phyloP scores from a whole-genome alignment of 2,113 vertebrate genomes.

The Pollimyrus isidori region DNA sequence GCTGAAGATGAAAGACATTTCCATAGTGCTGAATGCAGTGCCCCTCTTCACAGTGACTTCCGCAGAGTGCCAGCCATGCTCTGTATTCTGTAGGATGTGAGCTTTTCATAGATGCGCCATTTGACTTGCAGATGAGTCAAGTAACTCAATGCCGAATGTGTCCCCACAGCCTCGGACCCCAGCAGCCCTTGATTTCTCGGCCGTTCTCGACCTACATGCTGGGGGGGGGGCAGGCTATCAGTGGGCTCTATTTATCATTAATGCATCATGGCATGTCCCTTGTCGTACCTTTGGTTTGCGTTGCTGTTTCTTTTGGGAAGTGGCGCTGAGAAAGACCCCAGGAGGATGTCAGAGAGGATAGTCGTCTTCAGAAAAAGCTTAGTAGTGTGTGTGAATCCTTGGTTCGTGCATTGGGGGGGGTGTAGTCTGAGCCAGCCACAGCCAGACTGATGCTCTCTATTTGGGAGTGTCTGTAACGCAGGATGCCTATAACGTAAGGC shows the following conservation, averaged over 20 bases:
- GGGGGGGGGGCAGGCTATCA: background rate
- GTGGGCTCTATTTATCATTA: background rate
- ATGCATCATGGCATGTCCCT: background rate
- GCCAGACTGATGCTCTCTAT: background rate
- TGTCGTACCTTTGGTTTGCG: background rate
- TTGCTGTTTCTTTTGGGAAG: background rate
- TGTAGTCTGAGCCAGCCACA: background rate
- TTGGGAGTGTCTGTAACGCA: background rate
- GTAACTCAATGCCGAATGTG: background rate
- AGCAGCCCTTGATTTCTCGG: background rate
- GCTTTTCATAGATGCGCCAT: background rate
- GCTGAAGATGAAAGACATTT: background rate
- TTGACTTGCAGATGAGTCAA: background rate
- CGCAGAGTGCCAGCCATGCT: background rate
- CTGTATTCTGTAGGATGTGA: background rate
- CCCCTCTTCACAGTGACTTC: background rate
- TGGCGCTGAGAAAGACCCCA: background rate
- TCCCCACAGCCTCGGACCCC: background rate
- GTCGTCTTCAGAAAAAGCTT: background rate
- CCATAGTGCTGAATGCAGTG: background rate
- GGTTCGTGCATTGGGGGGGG: background rate
- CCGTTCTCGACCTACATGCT: background rate
- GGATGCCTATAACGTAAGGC: constrained; percentile 5
- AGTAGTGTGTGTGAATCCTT: constrained; percentile 1
- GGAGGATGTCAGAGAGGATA: constrained; percentile 8